These are phyloP conservation scores for Gopherus flavomarginatus DNA, from an alignment of 2,113 vertebrate species.

Conservation along the genomic window DNA sequence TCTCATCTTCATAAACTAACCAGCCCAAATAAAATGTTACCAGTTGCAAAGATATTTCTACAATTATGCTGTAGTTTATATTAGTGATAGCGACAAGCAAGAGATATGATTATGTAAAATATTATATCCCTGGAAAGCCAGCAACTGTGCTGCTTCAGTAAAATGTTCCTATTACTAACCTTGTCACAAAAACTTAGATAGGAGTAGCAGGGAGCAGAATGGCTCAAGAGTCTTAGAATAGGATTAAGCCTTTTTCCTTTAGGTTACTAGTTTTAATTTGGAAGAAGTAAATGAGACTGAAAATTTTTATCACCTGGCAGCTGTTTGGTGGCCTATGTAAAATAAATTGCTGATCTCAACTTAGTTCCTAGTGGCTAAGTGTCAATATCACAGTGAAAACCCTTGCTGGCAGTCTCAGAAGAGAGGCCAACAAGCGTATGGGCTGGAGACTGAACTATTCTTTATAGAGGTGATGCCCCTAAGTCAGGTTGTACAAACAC, in stretches of 20 bases:
- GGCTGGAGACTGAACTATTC: neutral
- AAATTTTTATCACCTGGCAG: neutral
- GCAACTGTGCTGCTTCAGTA: neutral
- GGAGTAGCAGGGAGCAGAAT: neutral
- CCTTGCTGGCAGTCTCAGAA: neutral
- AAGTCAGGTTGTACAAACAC: neutral
- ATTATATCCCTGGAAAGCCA: neutral
- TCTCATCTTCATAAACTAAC: neutral
- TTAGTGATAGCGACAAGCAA: neutral
- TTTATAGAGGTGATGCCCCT: neutral
- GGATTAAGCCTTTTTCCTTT: neutral
- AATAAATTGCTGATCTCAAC: neutral
- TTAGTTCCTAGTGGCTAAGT: conserved; percentile 7
- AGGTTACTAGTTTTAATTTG: neutral
- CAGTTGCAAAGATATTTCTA: neutral
- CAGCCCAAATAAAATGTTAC: neutral
- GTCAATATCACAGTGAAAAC: neutral
- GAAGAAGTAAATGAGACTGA: neutral
- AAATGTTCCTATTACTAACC: neutral
- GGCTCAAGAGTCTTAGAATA: neutral
- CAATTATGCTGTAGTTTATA: neutral
- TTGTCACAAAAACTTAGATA: neutral
- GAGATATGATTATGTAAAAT: neutral
- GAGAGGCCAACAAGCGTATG: neutral
- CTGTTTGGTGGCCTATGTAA: neutral